These are phyloP conservation scores for Agrilus biguttatus DNA, from an alignment of 2,888 invertebrate genomes.

Conservation along the genomic window DNA sequence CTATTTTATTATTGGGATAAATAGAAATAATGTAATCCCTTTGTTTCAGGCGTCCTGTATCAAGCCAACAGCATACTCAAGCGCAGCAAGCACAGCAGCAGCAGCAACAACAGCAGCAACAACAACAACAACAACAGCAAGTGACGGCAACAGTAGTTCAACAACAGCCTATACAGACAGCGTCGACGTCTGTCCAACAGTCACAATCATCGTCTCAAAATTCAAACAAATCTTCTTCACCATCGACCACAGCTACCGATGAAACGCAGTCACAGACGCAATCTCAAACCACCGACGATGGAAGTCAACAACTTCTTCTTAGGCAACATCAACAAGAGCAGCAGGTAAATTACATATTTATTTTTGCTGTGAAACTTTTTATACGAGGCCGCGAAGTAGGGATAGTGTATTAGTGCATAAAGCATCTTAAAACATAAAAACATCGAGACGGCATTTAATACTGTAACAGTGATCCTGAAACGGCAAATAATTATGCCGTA, in stretches of 20 bases:
- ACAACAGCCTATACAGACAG: slow-evolving; percentile 27
- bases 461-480: too few relatives aligned
- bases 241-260: slow-evolving; percentile 3
- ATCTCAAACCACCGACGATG: slow-evolving; percentile 2
- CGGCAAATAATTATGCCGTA: too few relatives aligned
- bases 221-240: slow-evolving; percentile 2
- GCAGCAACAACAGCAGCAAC: slow-evolving; percentile 27
- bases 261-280: slow-evolving; percentile 10
- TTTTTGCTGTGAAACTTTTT: too few relatives aligned
- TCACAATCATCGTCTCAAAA: slow-evolving; percentile 11
- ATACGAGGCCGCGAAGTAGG: too few relatives aligned
- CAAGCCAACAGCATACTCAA: slow-evolving; percentile 14
- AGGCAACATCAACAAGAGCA: neutral
- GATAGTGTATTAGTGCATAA: too few relatives aligned
- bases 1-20: too few relatives aligned
- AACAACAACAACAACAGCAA: slow-evolving; percentile 19
- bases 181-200: slow-evolving; percentile 1
- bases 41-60: slow-evolving; percentile 19
- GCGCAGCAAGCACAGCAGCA: slow-evolving; percentile 13
- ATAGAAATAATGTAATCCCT: neutral
- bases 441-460: too few relatives aligned
- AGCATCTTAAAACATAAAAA: too few relatives aligned
- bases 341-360: too few relatives aligned
- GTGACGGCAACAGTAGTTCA: slow-evolving; percentile 8
- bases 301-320: slow-evolving; percentile 2